Percentiles rank a stretch among this genome's conserved stretches.
These are phyloP conservation scores for Oreonectes daqikongensis DNA, from an alignment of 2,797 vertebrate genomes.

Conservation along the genomic window DNA sequence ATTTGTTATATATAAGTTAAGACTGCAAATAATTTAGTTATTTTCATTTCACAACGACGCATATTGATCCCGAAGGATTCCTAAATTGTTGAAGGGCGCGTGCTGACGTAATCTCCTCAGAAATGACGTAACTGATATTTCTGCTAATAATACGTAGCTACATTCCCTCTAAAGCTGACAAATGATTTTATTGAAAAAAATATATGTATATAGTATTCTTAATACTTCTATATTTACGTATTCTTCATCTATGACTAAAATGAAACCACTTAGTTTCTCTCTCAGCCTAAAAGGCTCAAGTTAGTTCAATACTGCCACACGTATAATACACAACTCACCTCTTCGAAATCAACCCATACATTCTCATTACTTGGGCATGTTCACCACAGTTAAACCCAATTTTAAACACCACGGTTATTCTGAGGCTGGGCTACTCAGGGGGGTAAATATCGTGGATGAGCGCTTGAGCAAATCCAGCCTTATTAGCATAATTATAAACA, in stretches of 20 bases:
- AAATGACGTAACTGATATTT: neutral
- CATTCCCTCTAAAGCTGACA: neutral
- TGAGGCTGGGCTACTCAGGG: neutral
- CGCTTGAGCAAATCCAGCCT: conserved; percentile 25
- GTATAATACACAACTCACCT: neutral
- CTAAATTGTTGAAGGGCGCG: neutral
- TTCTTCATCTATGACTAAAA: too few relatives aligned
- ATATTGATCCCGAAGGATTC: neutral
- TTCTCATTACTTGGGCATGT: neutral
- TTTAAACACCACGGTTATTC: too few relatives aligned
- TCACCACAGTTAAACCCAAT: conserved; percentile 20
- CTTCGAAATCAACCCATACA: neutral
- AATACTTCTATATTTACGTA: too few relatives aligned
- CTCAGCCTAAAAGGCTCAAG: neutral
- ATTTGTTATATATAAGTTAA: neutral
- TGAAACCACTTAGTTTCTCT: neutral
- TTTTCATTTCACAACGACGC: neutral
- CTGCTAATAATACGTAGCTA: too few relatives aligned
- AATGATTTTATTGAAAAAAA: too few relatives aligned
- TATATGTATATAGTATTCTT: too few relatives aligned
- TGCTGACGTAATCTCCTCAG: neutral
- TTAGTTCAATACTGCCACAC: neutral
- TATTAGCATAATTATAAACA: conserved; percentile 38
- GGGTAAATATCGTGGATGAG: conserved; percentile 16
- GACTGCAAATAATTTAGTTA: conserved; percentile 1